Base-by-base conservation (phyloP, 2,797 vertebrate genomes). In the Diplodus sargus region DNA sequence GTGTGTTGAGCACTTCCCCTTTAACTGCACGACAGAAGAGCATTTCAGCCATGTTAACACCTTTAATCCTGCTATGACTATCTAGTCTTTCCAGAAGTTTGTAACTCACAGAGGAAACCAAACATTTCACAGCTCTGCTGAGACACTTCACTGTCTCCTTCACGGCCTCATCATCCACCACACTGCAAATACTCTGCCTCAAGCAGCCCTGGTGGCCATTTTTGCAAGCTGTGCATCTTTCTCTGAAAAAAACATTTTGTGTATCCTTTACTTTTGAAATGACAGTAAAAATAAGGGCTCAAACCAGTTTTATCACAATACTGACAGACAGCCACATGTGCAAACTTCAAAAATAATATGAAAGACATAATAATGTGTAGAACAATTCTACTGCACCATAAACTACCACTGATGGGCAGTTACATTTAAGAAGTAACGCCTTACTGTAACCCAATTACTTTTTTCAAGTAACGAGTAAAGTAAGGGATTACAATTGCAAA, bases 121-220 rank as follows among this genome's bases (percentile, higher is more conserved):
- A 78, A 79, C 53, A 74, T 25, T 80, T 77, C 61, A 67, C 39
- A 68, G 80, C 57, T 58, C 64, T 49, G 72, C 15, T 62, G 79
- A 81, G 74, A 66, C 49, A 47, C 74, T 70, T 69, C 13, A 58
- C 42, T 3, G 22, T 61, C 63, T 67, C 28, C 10, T 58, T 62
- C 51, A 56, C 42, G 34, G n/a, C 66, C 74, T 48, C 43, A 63
- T 76, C 79, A 69, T 59, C 74, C 66, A 78, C 42, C 12, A 67
- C 69, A 73, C 74, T 70, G 58, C 66, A 47, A 82, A 87, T 51
- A 56, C 20, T 67, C 20, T 14, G 45, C 79, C 76, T 72, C 22
- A 54, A 78, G 77, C 34, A 45, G 73, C 61, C 48, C 70, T 49
- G 39, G 60, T 64, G 61, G 80, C 22, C n/a, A 23, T 43, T 57